Base-by-base conservation (phyloP, 2,888 invertebrate species). In the Aricia artaxerxes region DNA sequence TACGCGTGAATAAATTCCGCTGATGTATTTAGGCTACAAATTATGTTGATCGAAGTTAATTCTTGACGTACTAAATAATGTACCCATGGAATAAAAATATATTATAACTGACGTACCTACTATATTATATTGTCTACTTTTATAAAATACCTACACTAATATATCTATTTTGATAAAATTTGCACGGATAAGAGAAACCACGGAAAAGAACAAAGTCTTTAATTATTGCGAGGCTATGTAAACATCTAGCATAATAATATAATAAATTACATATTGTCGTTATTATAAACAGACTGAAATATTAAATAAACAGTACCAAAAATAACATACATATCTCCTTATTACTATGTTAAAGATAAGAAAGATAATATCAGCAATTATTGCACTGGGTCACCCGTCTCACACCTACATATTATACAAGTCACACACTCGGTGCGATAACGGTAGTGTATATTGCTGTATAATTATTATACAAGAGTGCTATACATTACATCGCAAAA, bases 401-500 rank as follows among this genome's bases (percentile, higher is more conserved):
- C 53, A 57, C 53, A 57, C 53, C 61, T 11, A 31, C 64, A 11
- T 61, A 24, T 61, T n/a, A n/a, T n/a, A 61, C 61, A 24, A 61
- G 61, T 64, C 64, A 31, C 31, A 31, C 64, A 64, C 64, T 31
- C 31, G 4, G 64, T 69, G 35, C 9, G 64, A 31, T 69, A 69
- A 31, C 64, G 31, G 64, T 69, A 69, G 64, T 69, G 31, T 31
- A 31, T 35, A 4, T 69, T 11, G 11, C 31, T 69, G 64, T 35
- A 69, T 64, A 64, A 35, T 35, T 35, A 64, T 64, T 31, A 64
- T 69, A 35, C 64, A 69, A 69, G 31, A 9, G 64, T 31, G 64
- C 31, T 69, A 69, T 69, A 69, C 64, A 69, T 69, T 69, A 69
- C 64, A 31, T 31, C 31, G 64, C 35, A 69, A 35, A 31, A 69